Percentiles rank a stretch among this genome's conserved stretches.
These are phyloP conservation scores for Anthophora plumipes DNA, from an alignment of 2,888 invertebrate species.

Conservation along the genomic window DNA sequence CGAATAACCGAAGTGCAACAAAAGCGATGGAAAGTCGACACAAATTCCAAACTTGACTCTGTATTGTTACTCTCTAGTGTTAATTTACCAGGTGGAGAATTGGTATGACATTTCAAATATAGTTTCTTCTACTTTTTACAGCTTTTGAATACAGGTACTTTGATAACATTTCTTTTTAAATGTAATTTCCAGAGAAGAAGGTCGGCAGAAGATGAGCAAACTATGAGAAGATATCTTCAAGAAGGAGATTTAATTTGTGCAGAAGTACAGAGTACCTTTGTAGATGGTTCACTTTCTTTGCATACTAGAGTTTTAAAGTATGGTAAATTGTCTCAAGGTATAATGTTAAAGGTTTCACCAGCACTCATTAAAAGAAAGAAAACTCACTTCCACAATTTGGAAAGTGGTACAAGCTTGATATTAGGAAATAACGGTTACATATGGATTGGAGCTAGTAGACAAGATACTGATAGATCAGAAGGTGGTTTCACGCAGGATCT, in stretches of 20 bases:
- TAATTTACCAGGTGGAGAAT: conserved; percentile 98
- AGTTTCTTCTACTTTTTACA: background rate
- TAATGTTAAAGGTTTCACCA: conserved; percentile 95
- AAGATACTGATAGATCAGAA: conserved; percentile 88
- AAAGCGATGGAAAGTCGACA: conserved; percentile 97
- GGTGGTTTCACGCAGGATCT: conserved; percentile 93
- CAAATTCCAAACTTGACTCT: conserved; percentile 95
- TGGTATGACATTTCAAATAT: conserved; percentile 86
- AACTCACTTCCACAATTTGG: conserved; percentile 97
- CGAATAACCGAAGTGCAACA: conserved; percentile 97
- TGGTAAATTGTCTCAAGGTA: conserved; percentile 97
- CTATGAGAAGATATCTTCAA: conserved; percentile 97
- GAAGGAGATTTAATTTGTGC: conserved; percentile 99
- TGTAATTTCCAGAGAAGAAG: conserved; percentile 88
- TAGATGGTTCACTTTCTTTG: conserved; percentile 95
- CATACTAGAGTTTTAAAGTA: conserved; percentile 98
- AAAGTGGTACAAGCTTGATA: conserved; percentile 96
- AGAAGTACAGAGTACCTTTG: conserved; percentile 96
- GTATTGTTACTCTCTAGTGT: conserved; percentile 95
- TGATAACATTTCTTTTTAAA: background rate
- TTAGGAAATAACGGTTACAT: conserved; percentile 98
- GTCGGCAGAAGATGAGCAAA: conserved; percentile 98
- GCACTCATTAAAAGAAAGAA: conserved; percentile 96
- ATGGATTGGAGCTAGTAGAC: conserved; percentile 93
- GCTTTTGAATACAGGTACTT: background rate